These are phyloP conservation scores for Noctua pronuba DNA, from an alignment of 2,888 invertebrate genomes.

Conservation along the genomic window DNA sequence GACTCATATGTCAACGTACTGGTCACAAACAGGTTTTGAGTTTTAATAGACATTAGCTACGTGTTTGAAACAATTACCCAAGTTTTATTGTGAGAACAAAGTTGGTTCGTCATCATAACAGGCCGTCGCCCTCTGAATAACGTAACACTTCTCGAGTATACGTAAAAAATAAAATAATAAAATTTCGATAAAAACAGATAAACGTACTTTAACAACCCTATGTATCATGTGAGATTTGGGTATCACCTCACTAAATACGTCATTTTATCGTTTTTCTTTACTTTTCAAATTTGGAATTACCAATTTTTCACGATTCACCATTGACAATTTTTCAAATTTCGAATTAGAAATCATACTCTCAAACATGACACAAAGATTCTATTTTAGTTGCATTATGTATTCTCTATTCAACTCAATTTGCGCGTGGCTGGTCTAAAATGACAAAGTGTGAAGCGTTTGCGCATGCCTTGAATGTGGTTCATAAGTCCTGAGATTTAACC, in stretches of 20 bases:
- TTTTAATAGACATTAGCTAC: conserved; percentile 73
- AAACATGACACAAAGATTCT: neutral
- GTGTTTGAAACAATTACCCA: conserved; percentile 77
- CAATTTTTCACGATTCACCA: neutral
- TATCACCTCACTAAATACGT: conserved; percentile 24
- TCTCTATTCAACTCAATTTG: neutral
- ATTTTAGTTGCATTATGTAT: neutral
- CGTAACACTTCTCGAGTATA: conserved; percentile 61
- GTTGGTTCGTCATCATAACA: conserved; percentile 70
- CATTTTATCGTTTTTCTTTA: conserved; percentile 19
- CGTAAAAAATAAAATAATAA: conserved; percentile 45
- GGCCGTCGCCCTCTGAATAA: conserved; percentile 72
- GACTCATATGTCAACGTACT: conserved; percentile 68
- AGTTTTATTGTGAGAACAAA: conserved; percentile 78
- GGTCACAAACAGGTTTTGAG: conserved; percentile 72
- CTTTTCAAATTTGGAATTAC: neutral
- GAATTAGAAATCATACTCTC: conserved; percentile 9
- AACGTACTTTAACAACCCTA: neutral
- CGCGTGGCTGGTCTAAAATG: conserved; percentile 34
- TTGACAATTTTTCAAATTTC: neutral
- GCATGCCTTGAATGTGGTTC: conserved; percentile 51
- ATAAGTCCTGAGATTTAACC: conserved; percentile 36
- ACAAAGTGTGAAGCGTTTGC: conserved; percentile 62
- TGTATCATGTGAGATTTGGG: conserved; percentile 45
- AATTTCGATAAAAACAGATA: conserved; percentile 28